Conservation (phyloP, 2,113 vertebrate species). For the Cricetomys ansorgei region DNA sequence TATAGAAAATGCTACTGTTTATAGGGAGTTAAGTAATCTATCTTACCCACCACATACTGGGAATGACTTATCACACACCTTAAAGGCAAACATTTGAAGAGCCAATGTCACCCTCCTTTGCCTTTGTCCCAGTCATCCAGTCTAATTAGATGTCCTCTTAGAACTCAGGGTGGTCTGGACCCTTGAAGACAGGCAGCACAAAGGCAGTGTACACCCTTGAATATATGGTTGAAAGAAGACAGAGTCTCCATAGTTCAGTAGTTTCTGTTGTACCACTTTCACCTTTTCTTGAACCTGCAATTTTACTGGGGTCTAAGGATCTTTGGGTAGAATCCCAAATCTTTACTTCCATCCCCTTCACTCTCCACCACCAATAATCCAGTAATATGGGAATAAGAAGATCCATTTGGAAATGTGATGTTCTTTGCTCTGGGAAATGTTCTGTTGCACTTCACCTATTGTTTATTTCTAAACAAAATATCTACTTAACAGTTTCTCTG, state of each 20-base stretch:
- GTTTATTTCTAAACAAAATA: constrained; percentile 15
- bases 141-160: neutral
- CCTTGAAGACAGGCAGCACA: neutral
- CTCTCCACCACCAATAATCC: neutral
- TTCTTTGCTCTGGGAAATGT: neutral
- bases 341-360: neutral
- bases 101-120: neutral
- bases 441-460: neutral
- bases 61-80: neutral
- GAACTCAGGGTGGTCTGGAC: rapidly evolving
- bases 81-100: neutral
- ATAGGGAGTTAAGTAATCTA: neutral
- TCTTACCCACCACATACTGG: neutral
- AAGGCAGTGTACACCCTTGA: neutral
- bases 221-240: neutral
- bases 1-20: neutral
- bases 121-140: neutral
- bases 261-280: rapidly evolving
- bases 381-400: neutral
- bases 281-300: neutral
- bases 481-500: neutral
- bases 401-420: neutral
- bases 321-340: neutral
- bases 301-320: neutral
- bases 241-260: neutral